These are phyloP conservation scores for Aquatica leii DNA, from an alignment of 2,888 invertebrate species.

Conservation along the genomic window DNA sequence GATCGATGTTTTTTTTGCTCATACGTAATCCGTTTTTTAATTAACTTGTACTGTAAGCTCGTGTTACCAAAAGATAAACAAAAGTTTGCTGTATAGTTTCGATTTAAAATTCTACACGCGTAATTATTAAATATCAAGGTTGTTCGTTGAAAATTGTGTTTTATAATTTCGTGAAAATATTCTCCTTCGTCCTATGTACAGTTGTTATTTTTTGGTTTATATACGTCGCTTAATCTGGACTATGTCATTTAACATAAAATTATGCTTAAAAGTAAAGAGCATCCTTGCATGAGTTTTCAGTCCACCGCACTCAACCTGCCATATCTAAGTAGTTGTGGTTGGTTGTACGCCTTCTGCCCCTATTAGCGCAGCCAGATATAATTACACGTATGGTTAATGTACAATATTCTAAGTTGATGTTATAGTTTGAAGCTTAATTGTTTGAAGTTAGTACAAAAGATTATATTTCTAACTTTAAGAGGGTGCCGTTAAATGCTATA, in stretches of 20 bases:
- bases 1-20: no score
- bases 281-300: constrained; percentile 14
- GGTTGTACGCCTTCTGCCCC: constrained; percentile 18
- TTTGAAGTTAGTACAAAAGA: constrained; percentile 35
- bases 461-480: constrained; percentile 35
- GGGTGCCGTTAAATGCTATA: constrained; percentile 25
- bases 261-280: constrained; percentile 1
- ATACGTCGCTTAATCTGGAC: background rate
- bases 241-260: constrained; percentile 1
- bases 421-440: constrained; percentile 34
- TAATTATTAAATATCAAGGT: background rate
- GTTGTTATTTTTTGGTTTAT: background rate
- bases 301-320: constrained; percentile 9
- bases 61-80: no score
- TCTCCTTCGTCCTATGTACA: no score
- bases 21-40: no score
- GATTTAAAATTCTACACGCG: background rate
- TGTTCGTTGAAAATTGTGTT: constrained; percentile 5
- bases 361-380: constrained; percentile 25
- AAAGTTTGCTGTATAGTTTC: no score
- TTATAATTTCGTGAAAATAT: background rate
- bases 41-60: no score
- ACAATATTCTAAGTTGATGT: constrained; percentile 29
- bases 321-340: constrained; percentile 23
- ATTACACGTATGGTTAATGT: constrained; percentile 33